Evolutionary conservation across 92 coral and sea anemone genomes (phyloP), one percentile per base, ranked within the genome.

Genomic region (Actinostola sp.): DNA sequence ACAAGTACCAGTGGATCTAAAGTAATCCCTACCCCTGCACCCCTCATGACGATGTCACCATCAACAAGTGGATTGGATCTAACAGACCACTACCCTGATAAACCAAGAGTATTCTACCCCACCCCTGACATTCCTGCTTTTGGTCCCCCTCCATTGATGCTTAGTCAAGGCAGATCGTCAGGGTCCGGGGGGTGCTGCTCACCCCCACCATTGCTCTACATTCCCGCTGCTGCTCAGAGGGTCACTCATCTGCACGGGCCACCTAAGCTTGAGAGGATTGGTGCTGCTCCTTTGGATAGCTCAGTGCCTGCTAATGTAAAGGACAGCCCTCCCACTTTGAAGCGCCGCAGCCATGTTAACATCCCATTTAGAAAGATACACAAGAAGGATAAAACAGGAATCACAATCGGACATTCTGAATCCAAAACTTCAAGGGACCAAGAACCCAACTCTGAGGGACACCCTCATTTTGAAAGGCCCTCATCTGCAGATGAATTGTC

Each of bases 231-330:
- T 4, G 97, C 97, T 29, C 92, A 87, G 82, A 71, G 86, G 57
- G 90, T 91, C 17, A 91, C 97, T 1, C 97, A 91, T 27, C 79
- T 91, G 6, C 97, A 87, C 27, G 97, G 89, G 13, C 97, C 97
- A 15, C 97, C 97, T 9, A 82, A 78, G 43, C 85, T 91, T 12
- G 84, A 91, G 80, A 76, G 92, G 31, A 67, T 76, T 25, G 82
- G 84, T 19, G 55, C 81, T 2, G 28, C 26, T 21, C 15, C 43
- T 31, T 19, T 23, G 32, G 63, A 53, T 8, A 15, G 16, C 4
- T 6, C 20, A 8, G 30, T 23, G 16, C 16, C 59, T 68, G 50
- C 10, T 26, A 24, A 34, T 27, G 66, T 35, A 0, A 14, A 68
- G 30, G 63, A 49, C 55, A 64, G 65, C 20, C 81, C 81, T 29